Evolutionary conservation across 2,888 invertebrate genomes (phyloP).

Genomic region (Oscheius myriophilus): DNA sequence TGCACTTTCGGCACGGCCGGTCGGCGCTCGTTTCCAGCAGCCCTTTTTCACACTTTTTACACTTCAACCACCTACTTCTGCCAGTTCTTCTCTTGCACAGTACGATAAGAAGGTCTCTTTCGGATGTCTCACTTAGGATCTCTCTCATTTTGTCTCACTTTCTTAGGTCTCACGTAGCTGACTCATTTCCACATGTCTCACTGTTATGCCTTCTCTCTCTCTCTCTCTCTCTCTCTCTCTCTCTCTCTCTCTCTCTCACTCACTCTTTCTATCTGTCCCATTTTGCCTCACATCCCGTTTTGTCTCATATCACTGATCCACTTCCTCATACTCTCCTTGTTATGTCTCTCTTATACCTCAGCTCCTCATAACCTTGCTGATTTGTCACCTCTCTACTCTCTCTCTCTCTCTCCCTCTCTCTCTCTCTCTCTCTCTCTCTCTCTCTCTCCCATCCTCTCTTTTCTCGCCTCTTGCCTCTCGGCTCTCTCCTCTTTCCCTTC

Average conservation of each 20-base stretch:
- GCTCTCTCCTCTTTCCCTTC: slow-evolving; percentile 1
- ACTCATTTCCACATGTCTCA: too few relatives aligned
- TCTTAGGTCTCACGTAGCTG: neutral
- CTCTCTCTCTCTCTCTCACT: too few relatives aligned
- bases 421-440: slow-evolving; percentile 3
- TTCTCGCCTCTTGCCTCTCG: neutral
- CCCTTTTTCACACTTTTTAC: slow-evolving; percentile 11
- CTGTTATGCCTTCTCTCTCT: too few relatives aligned
- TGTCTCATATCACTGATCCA: slow-evolving; percentile 27
- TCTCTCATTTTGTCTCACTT: slow-evolving; percentile 10
- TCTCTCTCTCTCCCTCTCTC: slow-evolving; percentile 9
- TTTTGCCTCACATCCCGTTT: neutral
- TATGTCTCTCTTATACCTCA: neutral
- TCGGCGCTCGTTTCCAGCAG: neutral
- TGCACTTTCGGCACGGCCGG: slow-evolving; percentile 19
- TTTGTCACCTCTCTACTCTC: neutral
- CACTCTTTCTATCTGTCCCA: too few relatives aligned
- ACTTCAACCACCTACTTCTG: slow-evolving; percentile 12
- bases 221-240: too few relatives aligned
- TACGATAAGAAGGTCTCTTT: neutral
- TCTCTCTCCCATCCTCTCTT: slow-evolving; percentile 1
- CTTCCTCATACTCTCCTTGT: slow-evolving; percentile 9
- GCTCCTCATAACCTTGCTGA: slow-evolving; percentile 18
- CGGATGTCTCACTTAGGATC: slow-evolving; percentile 16
- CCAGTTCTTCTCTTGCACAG: neutral